Evolutionary conservation across 2,888 invertebrate species (phyloP).

Genomic region (Epistrophe grossulariae): DNA sequence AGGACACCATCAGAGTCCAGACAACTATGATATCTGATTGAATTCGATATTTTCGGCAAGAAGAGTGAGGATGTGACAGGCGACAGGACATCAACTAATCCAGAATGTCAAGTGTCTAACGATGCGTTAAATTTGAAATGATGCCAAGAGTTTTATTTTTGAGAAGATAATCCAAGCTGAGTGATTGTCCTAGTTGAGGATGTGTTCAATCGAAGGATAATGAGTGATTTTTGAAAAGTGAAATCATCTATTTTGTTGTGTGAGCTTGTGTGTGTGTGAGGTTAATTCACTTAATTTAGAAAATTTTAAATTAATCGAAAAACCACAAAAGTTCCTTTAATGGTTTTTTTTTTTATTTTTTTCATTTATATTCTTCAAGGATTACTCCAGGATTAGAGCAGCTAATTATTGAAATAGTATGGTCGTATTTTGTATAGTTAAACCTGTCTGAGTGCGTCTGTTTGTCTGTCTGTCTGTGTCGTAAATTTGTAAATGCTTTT

Average conservation of each 20-base stretch:
- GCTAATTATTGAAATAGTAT: conserved; percentile 70
- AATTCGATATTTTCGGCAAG: conserved; percentile 48
- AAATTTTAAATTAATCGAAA: conserved; percentile 16
- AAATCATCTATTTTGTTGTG: neutral
- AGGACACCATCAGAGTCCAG: neutral
- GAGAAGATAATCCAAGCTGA: conserved; percentile 67
- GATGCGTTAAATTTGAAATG: conserved; percentile 74
- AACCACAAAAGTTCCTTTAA: conserved; percentile 32
- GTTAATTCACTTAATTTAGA: conserved; percentile 32
- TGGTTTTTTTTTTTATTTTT: neutral
- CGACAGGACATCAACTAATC: conserved; percentile 67
- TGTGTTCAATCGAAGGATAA: conserved; percentile 70
- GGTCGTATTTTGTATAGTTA: conserved; percentile 37
- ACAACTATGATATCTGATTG: conserved; percentile 68
- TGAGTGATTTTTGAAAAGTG: conserved; percentile 42
- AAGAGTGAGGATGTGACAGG: conserved; percentile 40
- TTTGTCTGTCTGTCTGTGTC: conserved; percentile 30
- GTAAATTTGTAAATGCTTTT: conserved; percentile 65
- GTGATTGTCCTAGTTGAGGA: conserved; percentile 55
- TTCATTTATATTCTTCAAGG: conserved; percentile 42
- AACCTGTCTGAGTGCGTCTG: conserved; percentile 56
- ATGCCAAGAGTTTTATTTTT: conserved; percentile 60
- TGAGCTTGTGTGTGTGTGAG: neutral
- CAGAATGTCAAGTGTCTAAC: conserved; percentile 68
- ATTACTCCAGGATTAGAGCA: conserved; percentile 68